Evolutionary conservation across 2,797 vertebrate genomes (phyloP).

Genomic region (Ctenopoma multispine): DNA sequence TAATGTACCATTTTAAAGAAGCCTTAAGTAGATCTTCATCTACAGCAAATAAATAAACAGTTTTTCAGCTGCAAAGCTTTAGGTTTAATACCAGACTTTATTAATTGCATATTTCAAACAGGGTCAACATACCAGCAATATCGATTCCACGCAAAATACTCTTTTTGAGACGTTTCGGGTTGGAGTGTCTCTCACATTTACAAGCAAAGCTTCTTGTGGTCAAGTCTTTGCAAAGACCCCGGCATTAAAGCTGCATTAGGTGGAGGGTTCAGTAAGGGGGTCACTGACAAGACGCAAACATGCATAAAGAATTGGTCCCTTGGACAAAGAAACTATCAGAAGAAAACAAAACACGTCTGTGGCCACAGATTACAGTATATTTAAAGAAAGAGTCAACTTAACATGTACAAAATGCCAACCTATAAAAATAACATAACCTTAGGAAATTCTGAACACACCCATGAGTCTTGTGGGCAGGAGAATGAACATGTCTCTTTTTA

Average conservation of each 20-base stretch:
- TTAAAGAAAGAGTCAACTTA: background rate
- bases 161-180: conserved; percentile 44
- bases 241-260: conserved; percentile 74
- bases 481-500: background rate
- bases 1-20: background rate
- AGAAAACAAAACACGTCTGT: conserved; percentile 26
- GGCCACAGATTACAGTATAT: conserved; percentile 24
- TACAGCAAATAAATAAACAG: conserved; percentile 5
- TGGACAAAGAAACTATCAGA: conserved; percentile 49
- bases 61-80: background rate
- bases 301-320: conserved; percentile 80
- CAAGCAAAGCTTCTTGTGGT: conserved; percentile 43
- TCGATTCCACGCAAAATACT: conserved; percentile 61
- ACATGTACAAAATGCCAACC: background rate
- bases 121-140: conserved; percentile 64
- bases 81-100: conserved; percentile 80
- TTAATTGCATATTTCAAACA: conserved; percentile 83
- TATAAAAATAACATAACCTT: conserved; percentile 3
- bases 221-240: conserved; percentile 51
- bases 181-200: conserved; percentile 26
- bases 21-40: background rate
- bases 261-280: conserved; percentile 45
- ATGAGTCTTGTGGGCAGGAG: background rate
- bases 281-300: conserved; percentile 49
- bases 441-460: conserved; percentile 5